phyloP scores from a whole-genome alignment of 1,140 invertebrate genomes.

The Trachymyrmex septentrionalis region DNA sequence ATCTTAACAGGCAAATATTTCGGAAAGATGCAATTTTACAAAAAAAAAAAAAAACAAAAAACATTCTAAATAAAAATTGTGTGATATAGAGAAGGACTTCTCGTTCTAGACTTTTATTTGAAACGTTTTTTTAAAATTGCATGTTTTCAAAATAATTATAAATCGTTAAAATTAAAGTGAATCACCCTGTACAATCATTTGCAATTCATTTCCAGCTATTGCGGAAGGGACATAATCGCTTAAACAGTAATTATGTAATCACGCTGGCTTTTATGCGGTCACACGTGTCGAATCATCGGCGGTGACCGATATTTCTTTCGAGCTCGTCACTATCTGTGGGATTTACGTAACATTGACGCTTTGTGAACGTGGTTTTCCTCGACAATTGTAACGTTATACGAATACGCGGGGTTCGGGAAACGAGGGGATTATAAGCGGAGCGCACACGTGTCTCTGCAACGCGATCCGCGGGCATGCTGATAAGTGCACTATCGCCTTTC shows the following conservation, averaged over 20 bases:
- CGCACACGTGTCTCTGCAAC: slow-evolving; percentile 40
- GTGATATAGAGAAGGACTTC: too few relatives aligned
- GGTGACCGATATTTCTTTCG: not conserved
- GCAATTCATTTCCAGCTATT: not conserved
- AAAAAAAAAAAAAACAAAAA: too few relatives aligned
- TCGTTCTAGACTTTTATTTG: too few relatives aligned
- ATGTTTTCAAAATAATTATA: too few relatives aligned
- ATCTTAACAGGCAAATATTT: too few relatives aligned
- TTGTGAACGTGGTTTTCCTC: not conserved
- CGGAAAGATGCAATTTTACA: too few relatives aligned
- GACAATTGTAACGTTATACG: not conserved
- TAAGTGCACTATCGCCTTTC: slow-evolving; percentile 43
- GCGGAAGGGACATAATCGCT: not conserved
- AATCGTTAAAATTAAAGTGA: too few relatives aligned
- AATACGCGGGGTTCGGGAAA: not conserved
- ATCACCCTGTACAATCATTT: not conserved
- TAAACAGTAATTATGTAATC: not conserved
- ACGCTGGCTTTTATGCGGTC: not conserved
- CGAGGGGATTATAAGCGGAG: not conserved
- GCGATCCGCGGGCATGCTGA: slow-evolving; percentile 19
- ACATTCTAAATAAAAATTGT: too few relatives aligned
- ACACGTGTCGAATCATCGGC: not conserved
- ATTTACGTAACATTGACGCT: slow-evolving; percentile 48
- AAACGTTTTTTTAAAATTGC: too few relatives aligned
- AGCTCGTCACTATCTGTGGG: not conserved